Evolutionary conservation across 2,113 vertebrate genomes (phyloP).

Genomic region (Rattus rattus): DNA sequence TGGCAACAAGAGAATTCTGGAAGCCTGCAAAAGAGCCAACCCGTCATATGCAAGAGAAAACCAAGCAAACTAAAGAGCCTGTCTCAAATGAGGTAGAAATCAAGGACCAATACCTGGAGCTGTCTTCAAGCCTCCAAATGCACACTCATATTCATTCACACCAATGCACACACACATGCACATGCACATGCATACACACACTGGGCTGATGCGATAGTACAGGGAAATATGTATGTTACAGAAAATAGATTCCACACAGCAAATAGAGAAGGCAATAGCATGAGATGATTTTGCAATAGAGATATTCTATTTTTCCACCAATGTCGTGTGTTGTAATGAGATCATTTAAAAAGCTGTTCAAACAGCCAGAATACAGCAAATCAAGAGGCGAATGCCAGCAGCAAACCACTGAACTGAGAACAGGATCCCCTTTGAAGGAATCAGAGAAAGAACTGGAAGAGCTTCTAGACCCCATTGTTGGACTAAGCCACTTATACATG

Average conservation of each 20-base stretch:
- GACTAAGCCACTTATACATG: too few relatives aligned
- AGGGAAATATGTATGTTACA: background rate
- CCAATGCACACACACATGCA: background rate
- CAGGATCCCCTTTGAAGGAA: too few relatives aligned
- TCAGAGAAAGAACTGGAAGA: too few relatives aligned
- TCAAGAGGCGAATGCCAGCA: too few relatives aligned
- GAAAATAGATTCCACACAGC: background rate
- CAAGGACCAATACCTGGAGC: background rate
- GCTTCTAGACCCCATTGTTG: too few relatives aligned
- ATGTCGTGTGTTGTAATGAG: background rate
- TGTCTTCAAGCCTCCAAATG: background rate
- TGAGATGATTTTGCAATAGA: background rate
- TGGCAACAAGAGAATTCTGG: background rate
- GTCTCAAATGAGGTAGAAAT: background rate
- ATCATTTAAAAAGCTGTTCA: conserved; percentile 16
- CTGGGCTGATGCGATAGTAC: too few relatives aligned
- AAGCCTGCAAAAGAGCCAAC: background rate
- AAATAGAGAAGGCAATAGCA: background rate
- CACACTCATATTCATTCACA: background rate
- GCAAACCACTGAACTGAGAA: too few relatives aligned
- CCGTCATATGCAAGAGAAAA: too few relatives aligned
- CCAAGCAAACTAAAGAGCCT: background rate
- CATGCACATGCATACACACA: background rate
- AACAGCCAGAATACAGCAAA: too few relatives aligned
- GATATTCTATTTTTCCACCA: conserved; percentile 35